Evolutionary conservation across 2,797 vertebrate species (phyloP).

Genomic region (Diglossa cyanea): DNA sequence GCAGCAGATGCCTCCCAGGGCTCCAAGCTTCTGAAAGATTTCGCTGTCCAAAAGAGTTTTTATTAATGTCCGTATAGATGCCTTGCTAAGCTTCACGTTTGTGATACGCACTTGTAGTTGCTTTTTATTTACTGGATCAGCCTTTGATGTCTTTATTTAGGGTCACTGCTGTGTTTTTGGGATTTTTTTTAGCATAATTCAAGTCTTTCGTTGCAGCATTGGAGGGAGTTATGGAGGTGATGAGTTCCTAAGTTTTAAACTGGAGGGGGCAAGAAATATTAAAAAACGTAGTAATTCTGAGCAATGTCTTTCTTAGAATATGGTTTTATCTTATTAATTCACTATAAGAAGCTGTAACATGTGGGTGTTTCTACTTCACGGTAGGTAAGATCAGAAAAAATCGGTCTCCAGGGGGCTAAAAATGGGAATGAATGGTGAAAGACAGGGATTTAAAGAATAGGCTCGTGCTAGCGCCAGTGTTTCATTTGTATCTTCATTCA

Average conservation of each 20-base stretch:
- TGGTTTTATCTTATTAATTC: neutral
- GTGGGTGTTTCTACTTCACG: neutral
- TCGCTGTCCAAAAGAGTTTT: neutral
- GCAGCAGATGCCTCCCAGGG: neutral
- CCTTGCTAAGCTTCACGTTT: neutral
- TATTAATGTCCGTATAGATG: rapidly evolving
- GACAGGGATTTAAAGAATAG: neutral
- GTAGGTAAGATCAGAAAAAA: neutral
- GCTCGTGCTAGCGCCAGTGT: rapidly evolving
- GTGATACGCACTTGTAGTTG: rapidly evolving
- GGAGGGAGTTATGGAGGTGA: neutral
- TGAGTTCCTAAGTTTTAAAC: neutral
- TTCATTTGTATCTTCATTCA: neutral
- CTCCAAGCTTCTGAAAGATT: rapidly evolving
- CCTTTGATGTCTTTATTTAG: neutral
- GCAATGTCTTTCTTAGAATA: neutral
- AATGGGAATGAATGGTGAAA: neutral
- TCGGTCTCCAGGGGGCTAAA: neutral
- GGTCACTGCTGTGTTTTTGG: neutral
- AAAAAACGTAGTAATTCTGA: neutral
- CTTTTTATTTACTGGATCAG: neutral
- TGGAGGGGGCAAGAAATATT: neutral
- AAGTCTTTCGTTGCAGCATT: neutral
- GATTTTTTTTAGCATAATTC: neutral
- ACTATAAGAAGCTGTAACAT: rapidly evolving